Evolutionary conservation across 2,113 vertebrate genomes (phyloP), one percentile per base, ranked within the genome.

Genomic region (Cottus gobio): DNA sequence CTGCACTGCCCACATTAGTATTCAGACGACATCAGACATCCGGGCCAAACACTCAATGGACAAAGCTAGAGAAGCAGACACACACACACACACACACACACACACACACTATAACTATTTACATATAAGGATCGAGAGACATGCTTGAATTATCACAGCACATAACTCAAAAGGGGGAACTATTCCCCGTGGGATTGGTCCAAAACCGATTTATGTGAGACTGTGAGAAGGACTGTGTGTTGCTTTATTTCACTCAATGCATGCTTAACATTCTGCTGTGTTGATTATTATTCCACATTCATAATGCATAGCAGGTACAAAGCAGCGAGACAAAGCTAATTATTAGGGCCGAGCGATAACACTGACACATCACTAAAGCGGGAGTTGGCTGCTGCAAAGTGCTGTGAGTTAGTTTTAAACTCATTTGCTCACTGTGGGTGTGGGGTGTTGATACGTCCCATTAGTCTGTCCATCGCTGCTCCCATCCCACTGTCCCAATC

Each of bases 321-420:
- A n/a, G 84, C 80, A 61, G 85, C 42, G 67, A 85, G 79, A 89
- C 85, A 85, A 85, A 89, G 85, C 84, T 89, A 90, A 90, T 91
- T 88, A 92, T 86, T 83, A 74, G 70, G 85, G 76, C 85, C 57
- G 28, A 61, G 61, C 31, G 71, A 87, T 85, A 92, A 89, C 79
- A 86, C 83, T 90, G 91, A 92, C 87, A 88, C 85, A 87, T 91
- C 85, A 80, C 85, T 85, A 85, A 85, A 80, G 75, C 54, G 46
- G 69, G 66, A 86, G 68, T 58, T 31, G 46, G 46, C 70, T 42
- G 83, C 62, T 13, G 64, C 75, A 81, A 87, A 91, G 60, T 80
- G 87, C 89, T 83, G 79, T 7, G 18, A 83, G 80, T 58, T 0
- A 28, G 44, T 90, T 91, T 86, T 31, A 62, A 86, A 88, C 75